These are phyloP conservation scores for Seira ritae DNA, from an alignment of 2,888 invertebrate species.

Conservation along the genomic window DNA sequence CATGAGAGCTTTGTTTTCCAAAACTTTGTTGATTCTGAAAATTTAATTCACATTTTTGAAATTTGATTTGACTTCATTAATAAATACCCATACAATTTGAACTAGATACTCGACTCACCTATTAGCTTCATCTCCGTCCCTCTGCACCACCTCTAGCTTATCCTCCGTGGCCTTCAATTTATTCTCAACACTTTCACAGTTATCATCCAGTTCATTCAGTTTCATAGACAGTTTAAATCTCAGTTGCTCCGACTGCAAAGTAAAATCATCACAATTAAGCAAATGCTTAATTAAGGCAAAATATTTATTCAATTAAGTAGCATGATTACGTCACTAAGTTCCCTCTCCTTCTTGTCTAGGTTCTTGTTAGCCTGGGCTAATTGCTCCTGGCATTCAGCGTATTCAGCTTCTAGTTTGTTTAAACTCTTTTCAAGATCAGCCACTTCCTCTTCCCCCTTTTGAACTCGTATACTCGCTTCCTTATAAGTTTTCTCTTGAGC, in stretches of 20 bases:
- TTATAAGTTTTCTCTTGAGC: not conserved
- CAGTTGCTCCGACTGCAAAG: constrained; percentile 2
- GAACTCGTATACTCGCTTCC: not conserved
- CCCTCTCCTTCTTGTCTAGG: constrained; percentile 20
- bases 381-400: not conserved
- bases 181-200: constrained; percentile 18
- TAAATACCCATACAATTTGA: not conserved
- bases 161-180: constrained; percentile 28
- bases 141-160: not conserved
- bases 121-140: constrained; percentile 8
- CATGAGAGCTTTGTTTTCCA: not conserved
- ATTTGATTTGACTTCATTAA: not conserved
- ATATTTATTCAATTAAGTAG: not conserved
- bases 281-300: not conserved
- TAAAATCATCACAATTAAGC: not conserved
- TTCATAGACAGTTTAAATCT: not conserved
- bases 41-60: not conserved
- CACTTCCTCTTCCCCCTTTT: constrained; percentile 22
- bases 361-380: constrained; percentile 1
- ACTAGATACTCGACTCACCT: not conserved
- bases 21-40: not conserved
- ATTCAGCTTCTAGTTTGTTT: constrained; percentile 26
- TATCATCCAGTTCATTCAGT: constrained; percentile 26
- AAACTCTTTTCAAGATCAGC: not conserved
- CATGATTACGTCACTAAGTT: not conserved